phyloP scores from a whole-genome alignment of 2,113 vertebrate species.

The Actinemys pallida region DNA sequence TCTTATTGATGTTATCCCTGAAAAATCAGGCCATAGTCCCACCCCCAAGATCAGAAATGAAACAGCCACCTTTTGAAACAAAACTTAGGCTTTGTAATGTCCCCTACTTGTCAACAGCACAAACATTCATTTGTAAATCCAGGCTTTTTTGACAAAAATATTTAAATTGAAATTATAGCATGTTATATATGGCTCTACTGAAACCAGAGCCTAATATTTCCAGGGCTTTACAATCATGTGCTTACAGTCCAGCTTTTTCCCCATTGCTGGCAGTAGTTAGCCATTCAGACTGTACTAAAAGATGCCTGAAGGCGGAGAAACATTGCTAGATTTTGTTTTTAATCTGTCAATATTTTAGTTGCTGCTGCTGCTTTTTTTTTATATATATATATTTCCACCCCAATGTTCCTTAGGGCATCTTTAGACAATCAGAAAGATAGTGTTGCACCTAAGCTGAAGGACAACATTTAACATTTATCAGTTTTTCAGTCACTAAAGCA shows the following conservation, averaged over 20 bases:
- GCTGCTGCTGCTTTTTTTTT: not conserved
- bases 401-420: not conserved
- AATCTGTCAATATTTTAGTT: not conserved
- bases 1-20: not conserved
- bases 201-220: slow-evolving; percentile 25
- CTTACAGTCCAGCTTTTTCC: slow-evolving; percentile 72
- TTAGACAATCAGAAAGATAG: not conserved
- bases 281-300: slow-evolving; percentile 82
- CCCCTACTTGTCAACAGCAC: not conserved
- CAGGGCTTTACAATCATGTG: slow-evolving; percentile 9
- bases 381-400: not conserved
- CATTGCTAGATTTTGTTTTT: not conserved
- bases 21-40: not conserved
- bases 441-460: slow-evolving; percentile 3
- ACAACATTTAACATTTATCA: not conserved
- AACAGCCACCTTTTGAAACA: not conserved
- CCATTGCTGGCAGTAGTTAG: slow-evolving; percentile 80
- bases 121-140: not conserved
- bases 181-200: not conserved
- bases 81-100: not conserved
- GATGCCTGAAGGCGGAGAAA: slow-evolving; percentile 74
- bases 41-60: not conserved
- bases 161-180: slow-evolving; percentile 46
- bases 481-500: slow-evolving; percentile 31
- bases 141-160: not conserved